Base-by-base conservation (phyloP, 2,113 vertebrate species). In the Lipotes vexillifer region DNA sequence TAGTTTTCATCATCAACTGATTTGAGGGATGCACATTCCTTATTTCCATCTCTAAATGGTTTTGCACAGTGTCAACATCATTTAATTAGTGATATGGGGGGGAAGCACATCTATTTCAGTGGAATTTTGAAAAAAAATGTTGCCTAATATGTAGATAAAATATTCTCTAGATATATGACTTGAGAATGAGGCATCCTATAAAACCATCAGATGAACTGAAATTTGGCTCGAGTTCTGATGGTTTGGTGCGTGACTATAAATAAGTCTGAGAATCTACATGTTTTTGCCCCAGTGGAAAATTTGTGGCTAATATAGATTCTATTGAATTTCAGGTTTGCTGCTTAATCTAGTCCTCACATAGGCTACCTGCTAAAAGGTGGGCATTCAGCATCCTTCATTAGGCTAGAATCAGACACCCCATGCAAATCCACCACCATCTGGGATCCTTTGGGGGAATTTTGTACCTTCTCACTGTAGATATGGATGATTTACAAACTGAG, bases 41-140 rank as follows among this genome's bases (percentile, higher is more conserved):
- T 98, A 93, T 97, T 97, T 97, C 86, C 92, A 95, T 97, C 96
- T 97, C 89, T 96, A 97, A 97, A 97, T 93, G 94, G 92, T 83
- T 98, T 97, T 97, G 27, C 61, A 96, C 90, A 83, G 83, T 97
- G 97, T 94, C 90, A 90, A 13, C 78, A 95, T 90, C 95, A 97
- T 86, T 98, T 98, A 98, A 98, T 98, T 98, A 98, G 86, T 97
- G 92, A 97, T 97, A 98, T 97, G 95, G 1, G 17, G 44, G 3
- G 20, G 57, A 61, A 25, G 8, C 87, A 93, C 91, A 98, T 98
- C 92, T 98, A 91, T 98, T 98, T 98, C 89, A 96, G 38, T 69
- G 90, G 84, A 91, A 97, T 57, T 98, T 97, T 95, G 89, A 96
- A 94, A 96, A 96, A 96, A 97, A 77, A 87, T 77, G 84, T 80